Percentiles rank a stretch among this genome's conserved stretches.
Evolutionary conservation across 2,797 vertebrate species (phyloP).

Genomic region (Kryptolebias ocellatus): DNA sequence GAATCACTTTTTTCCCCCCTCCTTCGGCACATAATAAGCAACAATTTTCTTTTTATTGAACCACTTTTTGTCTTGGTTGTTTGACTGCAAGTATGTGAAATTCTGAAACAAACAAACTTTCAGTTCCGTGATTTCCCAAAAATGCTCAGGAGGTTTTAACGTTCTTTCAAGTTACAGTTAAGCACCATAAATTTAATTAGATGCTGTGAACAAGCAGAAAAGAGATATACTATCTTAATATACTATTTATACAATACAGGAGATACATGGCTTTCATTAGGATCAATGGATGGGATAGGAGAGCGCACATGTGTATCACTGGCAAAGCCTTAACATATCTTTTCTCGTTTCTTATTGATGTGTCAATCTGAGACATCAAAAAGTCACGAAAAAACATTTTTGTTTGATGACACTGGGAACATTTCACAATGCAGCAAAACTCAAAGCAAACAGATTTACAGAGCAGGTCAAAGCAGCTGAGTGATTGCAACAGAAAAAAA

Average conservation of each 20-base stretch:
- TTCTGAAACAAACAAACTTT: background rate
- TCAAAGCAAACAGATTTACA: background rate
- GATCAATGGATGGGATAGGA: background rate
- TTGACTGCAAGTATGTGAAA: background rate
- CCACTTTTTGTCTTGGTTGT: constrained; percentile 5
- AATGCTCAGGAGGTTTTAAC: background rate
- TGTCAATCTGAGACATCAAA: constrained; percentile 13
- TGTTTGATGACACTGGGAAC: background rate
- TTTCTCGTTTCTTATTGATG: constrained; percentile 2
- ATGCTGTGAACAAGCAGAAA: constrained; percentile 8
- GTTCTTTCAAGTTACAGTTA: background rate
- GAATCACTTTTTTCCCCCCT: constrained; percentile 54
- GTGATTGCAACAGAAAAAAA: constrained; percentile 5
- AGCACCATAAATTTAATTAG: constrained; percentile 1
- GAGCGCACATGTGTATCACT: background rate
- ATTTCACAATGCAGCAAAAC: constrained; percentile 10
- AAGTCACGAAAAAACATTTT: background rate
- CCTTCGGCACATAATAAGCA: constrained; percentile 8
- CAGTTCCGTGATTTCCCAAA: background rate
- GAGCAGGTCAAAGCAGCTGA: background rate
- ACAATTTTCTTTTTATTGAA: constrained; percentile 8
- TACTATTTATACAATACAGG: background rate
- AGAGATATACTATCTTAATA: background rate
- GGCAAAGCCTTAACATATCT: constrained; percentile 1
- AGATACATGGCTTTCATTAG: constrained; percentile 7